Evolutionary conservation across 2,113 vertebrate genomes (phyloP).

Genomic region (Petrocephalus zakoni): DNA sequence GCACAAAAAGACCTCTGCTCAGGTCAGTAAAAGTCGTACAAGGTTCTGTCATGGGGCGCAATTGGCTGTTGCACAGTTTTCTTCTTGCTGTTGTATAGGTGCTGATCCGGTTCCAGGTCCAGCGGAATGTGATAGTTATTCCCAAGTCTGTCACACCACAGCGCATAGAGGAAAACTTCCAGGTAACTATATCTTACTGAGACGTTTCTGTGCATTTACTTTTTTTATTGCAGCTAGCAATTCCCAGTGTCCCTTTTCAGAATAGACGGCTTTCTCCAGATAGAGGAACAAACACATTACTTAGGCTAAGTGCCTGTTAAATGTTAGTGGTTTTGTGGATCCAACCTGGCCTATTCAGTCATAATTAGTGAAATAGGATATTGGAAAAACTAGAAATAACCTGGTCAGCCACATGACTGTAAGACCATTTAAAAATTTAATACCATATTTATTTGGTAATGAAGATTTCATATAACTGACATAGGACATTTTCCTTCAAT

Average conservation of each 20-base stretch:
- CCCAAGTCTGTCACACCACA: constrained; percentile 72
- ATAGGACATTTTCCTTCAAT: not conserved
- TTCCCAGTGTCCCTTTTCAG: not conserved
- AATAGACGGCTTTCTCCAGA: not conserved
- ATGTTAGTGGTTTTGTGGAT: not conserved
- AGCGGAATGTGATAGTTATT: constrained; percentile 78
- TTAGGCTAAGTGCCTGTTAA: not conserved
- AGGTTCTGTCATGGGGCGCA: not conserved
- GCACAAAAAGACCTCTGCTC: constrained; percentile 80
- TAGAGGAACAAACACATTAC: not conserved
- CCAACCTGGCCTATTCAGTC: not conserved
- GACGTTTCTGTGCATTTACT: not conserved
- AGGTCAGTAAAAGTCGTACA: constrained; percentile 59
- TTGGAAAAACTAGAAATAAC: not conserved
- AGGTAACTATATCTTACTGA: constrained; percentile 55
- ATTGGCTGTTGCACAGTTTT: not conserved
- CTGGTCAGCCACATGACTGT: not conserved
- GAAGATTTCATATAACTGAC: not conserved
- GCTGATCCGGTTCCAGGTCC: constrained; percentile 77
- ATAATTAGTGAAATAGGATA: not conserved
- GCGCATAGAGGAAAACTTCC: constrained; percentile 74
- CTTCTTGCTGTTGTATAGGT: constrained; percentile 53
- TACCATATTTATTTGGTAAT: not conserved
- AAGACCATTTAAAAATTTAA: not conserved
- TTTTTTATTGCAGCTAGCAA: not conserved